phyloP scores from a whole-genome alignment of 2,113 vertebrate species.

The Ariopsis seemanni region DNA sequence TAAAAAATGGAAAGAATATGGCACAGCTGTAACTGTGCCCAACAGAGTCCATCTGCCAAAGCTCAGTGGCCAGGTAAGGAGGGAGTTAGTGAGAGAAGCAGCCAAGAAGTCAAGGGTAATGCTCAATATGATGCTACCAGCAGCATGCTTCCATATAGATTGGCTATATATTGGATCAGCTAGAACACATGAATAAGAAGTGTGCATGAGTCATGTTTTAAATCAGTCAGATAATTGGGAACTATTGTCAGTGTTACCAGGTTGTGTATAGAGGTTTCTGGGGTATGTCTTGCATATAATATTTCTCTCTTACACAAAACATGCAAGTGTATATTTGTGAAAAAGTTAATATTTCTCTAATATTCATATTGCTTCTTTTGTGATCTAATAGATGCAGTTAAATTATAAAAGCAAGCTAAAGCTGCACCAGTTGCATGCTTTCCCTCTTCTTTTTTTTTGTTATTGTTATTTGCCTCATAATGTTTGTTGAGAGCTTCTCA shows the following conservation, averaged over 20 bases:
- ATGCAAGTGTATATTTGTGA: background rate
- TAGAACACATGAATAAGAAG: background rate
- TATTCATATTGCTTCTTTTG: background rate
- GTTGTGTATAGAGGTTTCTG: background rate
- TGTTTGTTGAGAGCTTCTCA: background rate
- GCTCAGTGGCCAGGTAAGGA: background rate
- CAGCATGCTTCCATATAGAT: background rate
- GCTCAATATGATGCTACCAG: background rate
- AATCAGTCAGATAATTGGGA: background rate
- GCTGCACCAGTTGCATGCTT: background rate
- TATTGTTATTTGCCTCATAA: background rate
- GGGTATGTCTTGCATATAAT: constrained; percentile 8
- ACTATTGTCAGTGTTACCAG: background rate
- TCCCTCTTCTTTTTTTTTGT: background rate
- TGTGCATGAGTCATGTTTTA: background rate
- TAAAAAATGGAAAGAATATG: background rate
- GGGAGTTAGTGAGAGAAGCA: background rate
- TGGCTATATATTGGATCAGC: background rate
- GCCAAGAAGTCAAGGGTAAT: background rate
- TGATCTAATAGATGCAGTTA: background rate
- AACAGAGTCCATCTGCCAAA: background rate
- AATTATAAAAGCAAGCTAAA: constrained; percentile 4
- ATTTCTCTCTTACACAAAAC: background rate
- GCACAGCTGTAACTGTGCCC: background rate
- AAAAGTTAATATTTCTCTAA: background rate